These are phyloP conservation scores for Buphagus erythrorhynchus DNA, from an alignment of 2,797 vertebrate species.

Conservation along the genomic window DNA sequence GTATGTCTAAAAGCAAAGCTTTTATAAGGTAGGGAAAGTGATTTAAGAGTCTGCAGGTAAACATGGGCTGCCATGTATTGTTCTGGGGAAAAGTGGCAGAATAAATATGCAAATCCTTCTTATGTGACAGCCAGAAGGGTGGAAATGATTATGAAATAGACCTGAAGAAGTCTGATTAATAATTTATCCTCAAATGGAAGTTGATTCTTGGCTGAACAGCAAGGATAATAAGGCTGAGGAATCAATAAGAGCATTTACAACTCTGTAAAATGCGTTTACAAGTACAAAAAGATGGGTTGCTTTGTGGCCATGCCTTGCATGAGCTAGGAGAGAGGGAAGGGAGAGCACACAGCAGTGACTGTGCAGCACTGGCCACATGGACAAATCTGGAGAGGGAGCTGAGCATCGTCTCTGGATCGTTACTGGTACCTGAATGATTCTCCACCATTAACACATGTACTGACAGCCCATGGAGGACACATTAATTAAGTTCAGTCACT, in stretches of 20 bases:
- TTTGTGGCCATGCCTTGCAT: constrained; percentile 22
- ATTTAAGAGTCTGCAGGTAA: constrained; percentile 57
- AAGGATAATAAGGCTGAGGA: constrained; percentile 58
- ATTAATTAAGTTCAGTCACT: neutral
- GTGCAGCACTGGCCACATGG: fast-evolving
- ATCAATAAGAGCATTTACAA: constrained; percentile 72
- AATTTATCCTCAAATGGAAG: constrained; percentile 69
- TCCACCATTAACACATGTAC: neutral
- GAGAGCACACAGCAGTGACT: neutral
- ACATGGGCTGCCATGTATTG: neutral
- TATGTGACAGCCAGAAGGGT: constrained; percentile 57
- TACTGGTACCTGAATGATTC: neutral
- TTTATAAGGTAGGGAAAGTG: neutral
- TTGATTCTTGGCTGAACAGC: constrained; percentile 57
- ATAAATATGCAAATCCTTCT: constrained; percentile 69
- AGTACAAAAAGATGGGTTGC: constrained; percentile 56
- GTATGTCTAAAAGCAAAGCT: neutral
- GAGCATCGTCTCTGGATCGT: neutral
- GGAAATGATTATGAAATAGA: constrained; percentile 63
- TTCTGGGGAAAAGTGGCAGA: constrained; percentile 65
- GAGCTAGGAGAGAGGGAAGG: neutral
- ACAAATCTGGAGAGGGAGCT: neutral
- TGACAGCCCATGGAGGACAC: neutral
- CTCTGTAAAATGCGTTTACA: constrained; percentile 62
- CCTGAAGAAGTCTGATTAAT: constrained; percentile 65